Evolutionary conservation across 2,888 invertebrate species (phyloP).

Genomic region (Thymelicus acteon): DNA sequence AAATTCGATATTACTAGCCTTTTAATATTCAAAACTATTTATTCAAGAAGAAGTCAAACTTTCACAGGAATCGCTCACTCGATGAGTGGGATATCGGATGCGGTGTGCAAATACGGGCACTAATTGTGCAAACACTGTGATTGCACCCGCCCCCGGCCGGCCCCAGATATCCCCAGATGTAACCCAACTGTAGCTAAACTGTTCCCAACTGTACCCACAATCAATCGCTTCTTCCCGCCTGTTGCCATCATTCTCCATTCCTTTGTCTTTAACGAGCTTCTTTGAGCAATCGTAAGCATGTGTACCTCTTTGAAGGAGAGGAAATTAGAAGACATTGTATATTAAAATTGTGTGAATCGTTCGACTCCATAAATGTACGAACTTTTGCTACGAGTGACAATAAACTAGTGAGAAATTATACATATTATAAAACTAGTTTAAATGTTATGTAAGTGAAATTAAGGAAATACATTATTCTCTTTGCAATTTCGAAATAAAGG

Average conservation of each 20-base stretch:
- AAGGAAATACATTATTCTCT: too few species aligned
- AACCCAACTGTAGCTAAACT: neutral
- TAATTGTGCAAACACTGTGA: constrained; percentile 18
- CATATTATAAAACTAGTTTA: too few species aligned
- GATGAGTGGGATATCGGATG: constrained; percentile 9
- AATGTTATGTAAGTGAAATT: too few species aligned
- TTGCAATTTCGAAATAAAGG: too few species aligned
- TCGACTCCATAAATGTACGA: too few species aligned
- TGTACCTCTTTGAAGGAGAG: neutral
- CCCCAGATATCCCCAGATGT: too few species aligned
- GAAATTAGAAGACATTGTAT: neutral
- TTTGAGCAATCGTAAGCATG: constrained; percentile 7
- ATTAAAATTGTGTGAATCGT: neutral
- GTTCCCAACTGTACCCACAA: neutral
- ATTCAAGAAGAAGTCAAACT: constrained; percentile 1
- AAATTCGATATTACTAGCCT: too few species aligned
- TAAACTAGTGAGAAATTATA: too few species aligned
- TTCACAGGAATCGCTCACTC: constrained; percentile 1
- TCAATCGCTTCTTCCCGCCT: neutral
- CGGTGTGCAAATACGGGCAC: constrained; percentile 20
- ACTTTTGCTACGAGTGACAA: too few species aligned
- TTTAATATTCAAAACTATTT: too few species aligned
- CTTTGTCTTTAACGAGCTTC: constrained; percentile 14
- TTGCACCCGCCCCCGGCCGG: neutral
- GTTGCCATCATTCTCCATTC: neutral